Percentiles rank a stretch among this genome's conserved stretches.
These are phyloP conservation scores for Cephus spinipes DNA, from an alignment of 2,888 invertebrate genomes.

Conservation along the genomic window DNA sequence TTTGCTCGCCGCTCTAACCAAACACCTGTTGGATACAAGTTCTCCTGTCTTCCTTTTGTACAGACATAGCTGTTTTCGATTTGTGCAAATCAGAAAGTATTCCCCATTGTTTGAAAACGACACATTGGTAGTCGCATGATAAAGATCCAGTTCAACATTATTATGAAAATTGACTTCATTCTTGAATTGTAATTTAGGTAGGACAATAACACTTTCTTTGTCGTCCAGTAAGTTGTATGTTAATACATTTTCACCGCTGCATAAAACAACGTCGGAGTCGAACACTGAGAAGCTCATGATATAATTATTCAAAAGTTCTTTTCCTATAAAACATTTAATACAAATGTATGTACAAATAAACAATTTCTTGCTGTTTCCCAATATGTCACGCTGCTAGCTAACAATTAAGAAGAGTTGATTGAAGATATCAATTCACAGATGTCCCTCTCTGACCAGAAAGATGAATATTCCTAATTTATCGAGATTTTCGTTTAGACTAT, in stretches of 20 bases:
- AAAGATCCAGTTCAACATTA: slow-evolving; percentile 52
- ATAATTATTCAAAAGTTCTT: not conserved
- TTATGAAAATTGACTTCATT: slow-evolving; percentile 50
- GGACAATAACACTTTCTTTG: slow-evolving; percentile 30
- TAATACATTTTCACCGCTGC: slow-evolving; percentile 53
- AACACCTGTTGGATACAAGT: slow-evolving; percentile 65
- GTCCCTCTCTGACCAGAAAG: too few species aligned
- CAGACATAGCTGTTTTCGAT: slow-evolving; percentile 64
- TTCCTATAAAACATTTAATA: not conserved
- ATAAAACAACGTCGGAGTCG: slow-evolving; percentile 47
- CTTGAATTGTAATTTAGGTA: slow-evolving; percentile 47
- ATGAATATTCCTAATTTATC: too few species aligned
- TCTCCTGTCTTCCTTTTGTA: slow-evolving; percentile 55
- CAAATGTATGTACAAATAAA: not conserved
- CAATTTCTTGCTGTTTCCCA: not conserved
- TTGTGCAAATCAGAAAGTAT: slow-evolving; percentile 73
- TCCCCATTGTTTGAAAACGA: slow-evolving; percentile 70
- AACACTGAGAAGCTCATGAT: slow-evolving; percentile 57
- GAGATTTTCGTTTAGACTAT: too few species aligned
- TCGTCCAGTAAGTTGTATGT: slow-evolving; percentile 42
- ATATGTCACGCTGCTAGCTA: not conserved
- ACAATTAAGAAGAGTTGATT: not conserved
- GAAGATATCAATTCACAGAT: too few species aligned
- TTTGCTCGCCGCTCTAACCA: slow-evolving; percentile 74
- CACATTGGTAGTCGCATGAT: slow-evolving; percentile 68